phyloP scores from a whole-genome alignment of 2,113 vertebrate genomes.

The Hemichromis elongatus region DNA sequence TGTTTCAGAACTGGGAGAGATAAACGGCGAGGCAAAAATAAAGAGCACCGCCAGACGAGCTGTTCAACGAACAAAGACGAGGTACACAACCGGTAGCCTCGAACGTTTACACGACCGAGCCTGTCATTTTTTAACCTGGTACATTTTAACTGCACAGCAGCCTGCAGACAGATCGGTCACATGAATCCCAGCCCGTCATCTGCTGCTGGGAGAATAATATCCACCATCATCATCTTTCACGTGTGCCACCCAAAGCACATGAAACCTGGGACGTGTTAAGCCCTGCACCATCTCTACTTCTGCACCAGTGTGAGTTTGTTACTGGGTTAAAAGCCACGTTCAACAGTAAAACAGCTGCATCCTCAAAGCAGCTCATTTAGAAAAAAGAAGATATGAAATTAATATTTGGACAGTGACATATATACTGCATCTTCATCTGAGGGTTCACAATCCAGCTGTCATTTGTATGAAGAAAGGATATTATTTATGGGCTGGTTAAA shows the following conservation, averaged over 20 bases:
- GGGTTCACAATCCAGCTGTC: neutral
- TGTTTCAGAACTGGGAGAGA: neutral
- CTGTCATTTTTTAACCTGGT: slow-evolving; percentile 2
- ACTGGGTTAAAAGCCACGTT: neutral
- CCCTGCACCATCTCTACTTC: neutral
- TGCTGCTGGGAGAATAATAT: neutral
- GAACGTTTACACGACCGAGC: neutral
- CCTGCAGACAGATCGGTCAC: slow-evolving; percentile 8
- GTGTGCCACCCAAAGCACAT: neutral
- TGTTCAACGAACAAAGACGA: neutral
- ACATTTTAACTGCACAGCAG: neutral
- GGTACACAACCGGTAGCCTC: neutral
- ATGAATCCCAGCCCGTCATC: neutral
- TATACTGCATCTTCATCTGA: neutral
- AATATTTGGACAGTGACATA: neutral
- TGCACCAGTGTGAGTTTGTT: neutral
- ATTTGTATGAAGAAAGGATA: neutral
- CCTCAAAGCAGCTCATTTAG: neutral
- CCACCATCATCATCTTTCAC: neutral
- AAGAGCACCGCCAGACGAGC: neutral
- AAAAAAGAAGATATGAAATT: neutral
- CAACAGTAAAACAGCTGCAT: neutral
- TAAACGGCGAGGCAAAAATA: neutral
- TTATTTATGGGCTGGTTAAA: slow-evolving; percentile 2
- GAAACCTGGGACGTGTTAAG: neutral